A percentile compares a stretch with the other conserved stretches of the same genome.
Evolutionary conservation across 2,888 invertebrate species (phyloP).

Genomic region (Rhingia rostrata): DNA sequence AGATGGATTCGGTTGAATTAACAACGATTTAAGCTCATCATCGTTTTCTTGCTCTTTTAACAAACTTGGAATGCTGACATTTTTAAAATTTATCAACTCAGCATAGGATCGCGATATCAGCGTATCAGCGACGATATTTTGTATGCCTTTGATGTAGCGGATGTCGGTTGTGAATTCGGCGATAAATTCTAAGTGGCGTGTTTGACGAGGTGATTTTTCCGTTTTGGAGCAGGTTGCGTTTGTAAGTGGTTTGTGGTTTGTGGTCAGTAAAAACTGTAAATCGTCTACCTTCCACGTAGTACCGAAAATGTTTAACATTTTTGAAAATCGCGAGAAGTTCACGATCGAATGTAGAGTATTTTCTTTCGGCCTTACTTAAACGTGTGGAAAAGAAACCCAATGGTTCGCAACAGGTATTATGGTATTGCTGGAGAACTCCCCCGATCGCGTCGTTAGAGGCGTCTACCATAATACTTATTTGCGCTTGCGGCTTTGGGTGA

Average conservation of each 20-base stretch:
- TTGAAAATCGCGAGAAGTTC: conserved; percentile 35
- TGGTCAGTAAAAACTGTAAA: conserved; percentile 41
- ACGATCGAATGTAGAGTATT: conserved; percentile 22
- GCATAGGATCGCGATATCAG: no score
- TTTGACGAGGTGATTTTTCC: conserved; percentile 21
- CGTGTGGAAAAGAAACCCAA: conserved; percentile 28
- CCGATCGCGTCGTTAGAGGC: conserved; percentile 40
- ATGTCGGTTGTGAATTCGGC: conserved; percentile 30
- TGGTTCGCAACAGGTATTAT: conserved; percentile 16
- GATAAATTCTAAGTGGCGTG: conserved; percentile 22
- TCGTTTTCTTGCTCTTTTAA: conserved; percentile 18
- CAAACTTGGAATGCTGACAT: conserved; percentile 7
- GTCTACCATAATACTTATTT: conserved; percentile 16
- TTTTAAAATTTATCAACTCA: no score
- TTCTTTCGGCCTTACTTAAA: conserved; percentile 20
- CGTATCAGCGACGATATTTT: conserved; percentile 36
- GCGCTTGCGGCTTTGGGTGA: conserved; percentile 24
- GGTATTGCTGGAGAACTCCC: conserved; percentile 28
- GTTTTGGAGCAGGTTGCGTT: conserved; percentile 29
- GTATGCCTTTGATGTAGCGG: conserved; percentile 31
- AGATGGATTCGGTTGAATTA: not conserved
- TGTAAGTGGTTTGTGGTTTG: conserved; percentile 31
- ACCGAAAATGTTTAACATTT: conserved; percentile 15
- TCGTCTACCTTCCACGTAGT: conserved; percentile 29
- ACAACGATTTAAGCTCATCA: conserved; percentile 1